phyloP scores from a whole-genome alignment of 2,797 vertebrate genomes.

The Pempheris klunzingeri region DNA sequence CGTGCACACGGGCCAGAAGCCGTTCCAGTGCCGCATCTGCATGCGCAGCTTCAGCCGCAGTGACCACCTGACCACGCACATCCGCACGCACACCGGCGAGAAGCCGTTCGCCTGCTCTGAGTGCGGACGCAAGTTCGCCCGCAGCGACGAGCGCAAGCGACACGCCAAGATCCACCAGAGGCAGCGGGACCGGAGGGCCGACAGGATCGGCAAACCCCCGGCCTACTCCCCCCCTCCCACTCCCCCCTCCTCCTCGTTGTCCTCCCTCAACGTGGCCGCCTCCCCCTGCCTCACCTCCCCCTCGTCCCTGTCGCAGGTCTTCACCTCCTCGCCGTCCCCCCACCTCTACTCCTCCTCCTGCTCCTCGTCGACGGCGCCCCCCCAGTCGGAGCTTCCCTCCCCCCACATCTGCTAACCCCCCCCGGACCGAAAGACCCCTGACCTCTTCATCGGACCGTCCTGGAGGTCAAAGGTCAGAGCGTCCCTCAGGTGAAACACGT shows the following conservation, averaged over 20 bases:
- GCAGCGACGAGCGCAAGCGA: conserved; percentile 95
- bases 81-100: conserved; percentile 95
- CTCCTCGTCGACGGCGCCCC: conserved; percentile 87
- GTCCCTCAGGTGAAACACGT: too few relatives aligned
- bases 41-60: conserved; percentile 96
- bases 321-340: conserved; percentile 69
- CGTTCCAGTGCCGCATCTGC: conserved; percentile 96
- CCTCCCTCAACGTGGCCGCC: conserved; percentile 74
- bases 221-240: conserved; percentile 42
- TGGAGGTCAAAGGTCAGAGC: conserved; percentile 18
- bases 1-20: conserved; percentile 97
- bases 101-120: conserved; percentile 94
- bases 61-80: conserved; percentile 97
- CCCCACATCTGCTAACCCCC: conserved; percentile 91
- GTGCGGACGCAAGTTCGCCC: conserved; percentile 95
- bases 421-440: too few relatives aligned
- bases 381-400: conserved; percentile 88
- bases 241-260: conserved; percentile 83
- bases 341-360: conserved; percentile 81
- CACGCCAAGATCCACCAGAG: conserved; percentile 96
- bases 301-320: conserved; percentile 26
- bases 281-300: conserved; percentile 39
- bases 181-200: conserved; percentile 90
- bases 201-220: conserved; percentile 78
- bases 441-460: conserved; percentile 17